Conservation (phyloP, 2,888 invertebrate species). For the Cosmia trapezina region DNA sequence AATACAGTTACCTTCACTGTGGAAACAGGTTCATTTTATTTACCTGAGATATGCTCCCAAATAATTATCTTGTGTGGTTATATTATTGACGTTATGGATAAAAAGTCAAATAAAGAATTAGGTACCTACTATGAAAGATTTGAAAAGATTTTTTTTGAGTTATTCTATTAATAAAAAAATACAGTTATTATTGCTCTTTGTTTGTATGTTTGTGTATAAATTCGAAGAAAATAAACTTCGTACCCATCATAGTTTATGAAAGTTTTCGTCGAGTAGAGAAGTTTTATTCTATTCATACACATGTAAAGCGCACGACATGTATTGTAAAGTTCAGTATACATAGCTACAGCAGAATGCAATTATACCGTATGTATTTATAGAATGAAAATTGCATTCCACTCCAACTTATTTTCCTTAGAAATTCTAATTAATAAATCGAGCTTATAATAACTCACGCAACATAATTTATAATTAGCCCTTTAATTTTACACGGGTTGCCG, state of each 20-base stretch:
- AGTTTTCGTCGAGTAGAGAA: too few relatives aligned
- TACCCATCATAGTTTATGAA: not conserved
- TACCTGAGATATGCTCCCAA: not conserved
- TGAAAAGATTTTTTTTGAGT: not conserved
- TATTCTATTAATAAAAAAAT: not conserved
- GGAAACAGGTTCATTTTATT: not conserved
- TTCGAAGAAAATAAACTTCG: not conserved
- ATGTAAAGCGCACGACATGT: not conserved
- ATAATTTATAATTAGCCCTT: constrained; percentile 22
- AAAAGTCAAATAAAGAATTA: not conserved
- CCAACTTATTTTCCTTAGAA: constrained; percentile 18
- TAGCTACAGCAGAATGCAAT: not conserved
- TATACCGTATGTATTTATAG: constrained; percentile 22
- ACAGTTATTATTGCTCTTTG: not conserved
- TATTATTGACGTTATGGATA: not conserved
- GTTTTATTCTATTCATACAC: not conserved
- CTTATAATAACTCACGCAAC: constrained; percentile 16
- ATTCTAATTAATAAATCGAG: constrained; percentile 27
- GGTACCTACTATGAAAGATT: not conserved
- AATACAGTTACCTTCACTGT: not conserved
- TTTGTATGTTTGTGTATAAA: not conserved
- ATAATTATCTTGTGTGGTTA: not conserved
- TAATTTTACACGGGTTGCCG: not conserved
- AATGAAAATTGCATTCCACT: constrained; percentile 17
- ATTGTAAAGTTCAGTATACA: constrained; percentile 10